Percentiles rank a stretch among this genome's conserved stretches.
These are phyloP conservation scores for Notodonta ziczac DNA, from an alignment of 2,888 invertebrate genomes.

Conservation along the genomic window DNA sequence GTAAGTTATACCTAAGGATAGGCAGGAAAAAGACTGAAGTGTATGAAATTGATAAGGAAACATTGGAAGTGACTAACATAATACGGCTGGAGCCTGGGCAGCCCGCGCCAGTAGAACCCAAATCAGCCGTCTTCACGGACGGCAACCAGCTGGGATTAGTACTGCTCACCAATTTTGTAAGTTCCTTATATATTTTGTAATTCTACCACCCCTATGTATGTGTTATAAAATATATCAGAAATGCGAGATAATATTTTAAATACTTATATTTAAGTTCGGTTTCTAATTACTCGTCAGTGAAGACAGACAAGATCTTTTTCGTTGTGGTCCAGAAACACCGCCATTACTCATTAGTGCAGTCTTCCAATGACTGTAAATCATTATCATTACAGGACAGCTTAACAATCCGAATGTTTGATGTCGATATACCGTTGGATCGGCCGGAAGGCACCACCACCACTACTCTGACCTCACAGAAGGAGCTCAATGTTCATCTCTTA, in stretches of 20 bases:
- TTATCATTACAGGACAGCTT: conserved; percentile 64
- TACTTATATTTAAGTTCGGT: too few relatives aligned
- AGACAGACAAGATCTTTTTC: too few relatives aligned
- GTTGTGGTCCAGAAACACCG: too few relatives aligned
- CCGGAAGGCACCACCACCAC: conserved; percentile 47
- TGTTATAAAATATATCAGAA: too few relatives aligned
- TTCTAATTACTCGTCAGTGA: too few relatives aligned
- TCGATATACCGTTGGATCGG: conserved; percentile 51
- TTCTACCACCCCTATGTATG: too few relatives aligned
- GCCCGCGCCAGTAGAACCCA: conserved; percentile 59
- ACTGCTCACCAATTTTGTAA: conserved; percentile 70
- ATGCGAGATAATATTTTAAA: too few relatives aligned
- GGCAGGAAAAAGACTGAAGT: conserved; percentile 79
- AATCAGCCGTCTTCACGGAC: conserved; percentile 74
- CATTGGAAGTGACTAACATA: conserved; percentile 64
- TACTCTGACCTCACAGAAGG: conserved; percentile 57
- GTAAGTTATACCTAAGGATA: conserved; percentile 91
- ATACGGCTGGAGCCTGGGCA: conserved; percentile 65
- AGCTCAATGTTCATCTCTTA: conserved; percentile 68
- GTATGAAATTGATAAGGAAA: conserved; percentile 74
- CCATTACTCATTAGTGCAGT: too few relatives aligned
- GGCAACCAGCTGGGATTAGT: conserved; percentile 81
- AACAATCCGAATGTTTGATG: conserved; percentile 69
- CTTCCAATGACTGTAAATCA: not conserved
- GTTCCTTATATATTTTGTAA: conserved; percentile 34